Percentiles rank a stretch among this genome's conserved stretches.
phyloP scores from a whole-genome alignment of 2,888 invertebrate species.

The Drosophila parthenogenetica region DNA sequence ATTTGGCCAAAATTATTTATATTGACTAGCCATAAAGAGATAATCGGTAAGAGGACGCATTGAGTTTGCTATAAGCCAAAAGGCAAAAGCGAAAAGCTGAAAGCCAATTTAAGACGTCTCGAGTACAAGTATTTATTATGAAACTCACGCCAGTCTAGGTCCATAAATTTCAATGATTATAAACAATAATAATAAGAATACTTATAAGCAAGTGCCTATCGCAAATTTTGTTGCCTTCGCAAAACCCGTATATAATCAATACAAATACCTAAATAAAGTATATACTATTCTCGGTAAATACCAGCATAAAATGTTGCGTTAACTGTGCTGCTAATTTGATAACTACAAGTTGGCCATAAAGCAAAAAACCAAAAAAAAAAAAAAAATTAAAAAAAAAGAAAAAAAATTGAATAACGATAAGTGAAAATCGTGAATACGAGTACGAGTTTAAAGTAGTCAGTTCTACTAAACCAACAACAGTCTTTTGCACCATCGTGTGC shows the following conservation, averaged over 20 bases:
- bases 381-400: constrained; percentile 1
- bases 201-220: constrained; percentile 52
- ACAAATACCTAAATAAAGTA: constrained; percentile 1
- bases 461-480: constrained; percentile 3
- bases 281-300: background rate
- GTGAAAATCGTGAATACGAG: constrained; percentile 5
- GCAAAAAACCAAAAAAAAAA: background rate
- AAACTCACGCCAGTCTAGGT: constrained; percentile 27
- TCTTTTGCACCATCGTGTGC: constrained; percentile 18
- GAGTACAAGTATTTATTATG: constrained; percentile 25
- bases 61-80: constrained; percentile 28
- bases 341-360: constrained; percentile 28
- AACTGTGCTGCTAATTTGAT: constrained; percentile 50
- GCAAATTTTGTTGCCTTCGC: constrained; percentile 41
- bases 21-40: constrained; percentile 26
- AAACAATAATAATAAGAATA: constrained; percentile 37
- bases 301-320: constrained; percentile 9
- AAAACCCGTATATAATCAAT: constrained; percentile 5
- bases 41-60: constrained; percentile 14
- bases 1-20: constrained; percentile 35
- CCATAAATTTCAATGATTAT: constrained; percentile 65
- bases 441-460: constrained; percentile 14
- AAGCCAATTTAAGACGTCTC: constrained; percentile 19
- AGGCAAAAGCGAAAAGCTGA: constrained; percentile 12
- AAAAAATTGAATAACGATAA: background rate